These are phyloP conservation scores for Sphaeramia orbicularis DNA, from an alignment of 2,797 vertebrate genomes.

Conservation along the genomic window DNA sequence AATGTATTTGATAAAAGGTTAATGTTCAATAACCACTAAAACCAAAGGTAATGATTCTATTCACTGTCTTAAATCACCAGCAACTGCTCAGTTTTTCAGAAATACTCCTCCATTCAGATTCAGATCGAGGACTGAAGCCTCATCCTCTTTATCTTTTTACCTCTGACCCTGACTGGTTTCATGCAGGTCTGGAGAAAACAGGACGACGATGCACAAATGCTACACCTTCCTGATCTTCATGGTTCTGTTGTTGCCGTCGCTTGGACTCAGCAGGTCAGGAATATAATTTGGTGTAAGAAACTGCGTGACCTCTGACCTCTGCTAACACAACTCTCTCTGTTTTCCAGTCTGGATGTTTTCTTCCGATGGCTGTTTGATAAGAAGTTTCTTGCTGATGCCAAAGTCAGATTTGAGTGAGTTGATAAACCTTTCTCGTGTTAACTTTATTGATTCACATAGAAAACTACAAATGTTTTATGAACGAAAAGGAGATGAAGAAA, in stretches of 20 bases:
- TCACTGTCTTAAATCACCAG: too few species aligned
- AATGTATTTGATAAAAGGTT: too few species aligned
- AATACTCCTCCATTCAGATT: too few species aligned
- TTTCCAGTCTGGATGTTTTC: constrained; percentile 92
- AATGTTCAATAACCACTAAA: too few species aligned
- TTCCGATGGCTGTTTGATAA: constrained; percentile 98
- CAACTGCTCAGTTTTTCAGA: too few species aligned
- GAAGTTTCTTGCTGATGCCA: constrained; percentile 91
- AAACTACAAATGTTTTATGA: too few species aligned
- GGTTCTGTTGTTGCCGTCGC: constrained; percentile 94
- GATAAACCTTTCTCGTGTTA: not conserved
- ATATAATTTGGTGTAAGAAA: rapidly evolving
- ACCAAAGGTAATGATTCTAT: too few species aligned
- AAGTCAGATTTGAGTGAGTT: constrained; percentile 94
- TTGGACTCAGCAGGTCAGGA: constrained; percentile 94
- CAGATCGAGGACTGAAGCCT: too few species aligned
- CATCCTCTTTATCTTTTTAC: not conserved
- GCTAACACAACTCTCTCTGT: not conserved
- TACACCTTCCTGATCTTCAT: constrained; percentile 99
- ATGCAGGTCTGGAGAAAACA: constrained; percentile 93
- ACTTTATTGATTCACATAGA: too few species aligned
- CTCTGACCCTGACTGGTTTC: too few species aligned
- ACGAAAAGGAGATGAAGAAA: too few species aligned
- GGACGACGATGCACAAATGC: constrained; percentile 98
- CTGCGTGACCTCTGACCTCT: constrained; percentile 17